Conservation (phyloP, 2,797 vertebrate genomes). For the Zenarchopterus dispar region DNA sequence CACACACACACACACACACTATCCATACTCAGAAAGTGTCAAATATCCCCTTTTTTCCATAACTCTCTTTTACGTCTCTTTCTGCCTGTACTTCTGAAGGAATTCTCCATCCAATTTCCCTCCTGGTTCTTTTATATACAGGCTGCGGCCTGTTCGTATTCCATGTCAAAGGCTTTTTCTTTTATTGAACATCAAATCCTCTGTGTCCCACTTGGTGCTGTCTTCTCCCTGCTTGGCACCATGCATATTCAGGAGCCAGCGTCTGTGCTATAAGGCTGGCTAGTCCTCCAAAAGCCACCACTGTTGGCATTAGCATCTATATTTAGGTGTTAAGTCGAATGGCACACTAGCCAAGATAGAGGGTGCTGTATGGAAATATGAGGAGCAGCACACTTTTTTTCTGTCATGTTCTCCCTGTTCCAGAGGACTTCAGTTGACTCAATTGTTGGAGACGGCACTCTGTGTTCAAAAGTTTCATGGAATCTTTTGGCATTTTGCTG, state of each 20-base stretch:
- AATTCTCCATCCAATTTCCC: constrained; percentile 84
- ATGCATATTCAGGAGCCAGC: constrained; percentile 82
- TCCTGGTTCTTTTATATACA: constrained; percentile 85
- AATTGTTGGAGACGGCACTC: constrained; percentile 34
- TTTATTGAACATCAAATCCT: constrained; percentile 88
- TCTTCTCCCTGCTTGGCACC: constrained; percentile 65
- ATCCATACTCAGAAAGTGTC: constrained; percentile 50
- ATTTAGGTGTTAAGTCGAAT: constrained; percentile 79
- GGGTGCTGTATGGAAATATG: constrained; percentile 39
- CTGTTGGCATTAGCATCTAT: constrained; percentile 79
- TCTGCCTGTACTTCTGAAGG: constrained; percentile 81
- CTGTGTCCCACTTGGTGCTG: constrained; percentile 75
- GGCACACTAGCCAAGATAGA: constrained; percentile 56
- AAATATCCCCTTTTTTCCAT: constrained; percentile 73
- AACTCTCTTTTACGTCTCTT: constrained; percentile 73
- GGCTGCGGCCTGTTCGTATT: constrained; percentile 80
- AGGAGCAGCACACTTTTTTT: constrained; percentile 40
- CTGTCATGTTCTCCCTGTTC: constrained; percentile 48
- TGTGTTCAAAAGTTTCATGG: constrained; percentile 65
- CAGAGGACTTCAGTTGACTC: constrained; percentile 42
- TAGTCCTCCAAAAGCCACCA: constrained; percentile 75
- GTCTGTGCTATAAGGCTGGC: constrained; percentile 59
- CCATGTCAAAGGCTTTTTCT: constrained; percentile 85
- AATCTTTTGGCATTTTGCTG: constrained; percentile 52
- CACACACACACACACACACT: constrained; percentile 19